Evolutionary conservation across 2,797 vertebrate species (phyloP), one percentile per base, ranked within the genome.

Genomic region (Hozukius guyotensis): DNA sequence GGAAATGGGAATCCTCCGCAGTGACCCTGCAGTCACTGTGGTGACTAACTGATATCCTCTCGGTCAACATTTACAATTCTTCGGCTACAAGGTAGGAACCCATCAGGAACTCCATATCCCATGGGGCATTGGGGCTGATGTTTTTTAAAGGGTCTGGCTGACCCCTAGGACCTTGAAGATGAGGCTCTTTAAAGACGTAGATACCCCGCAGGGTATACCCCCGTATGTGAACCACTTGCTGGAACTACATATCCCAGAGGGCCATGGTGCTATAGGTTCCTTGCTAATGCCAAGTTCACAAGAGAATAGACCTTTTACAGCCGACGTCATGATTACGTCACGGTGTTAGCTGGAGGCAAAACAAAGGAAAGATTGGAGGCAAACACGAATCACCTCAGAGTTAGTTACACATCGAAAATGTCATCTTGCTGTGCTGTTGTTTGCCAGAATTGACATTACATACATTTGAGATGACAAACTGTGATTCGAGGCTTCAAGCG

Each of bases 81-180:
- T 92, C 31, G 80, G 81, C 77, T 78, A 66, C 57, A 81, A 82
- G 56, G 72, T 68, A 84, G 87, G 91, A 90, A 89, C 92, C 94
- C 95, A 96, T 96, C 95, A 92, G 90, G 83, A 95, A 92, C 95
- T 96, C 90, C 91, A 95, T 96, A 91, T 81, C 94, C 95, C 95
- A 94, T 92, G 90, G 93, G 94, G 93, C 95, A 82, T 73, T 93
- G 92, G 93, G 70, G 56, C 75, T 78, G 83, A 76, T 83, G 72
- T 81, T 72, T 87, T 84, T 87, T 75, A 79, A 90, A 82, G 59
- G 46, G 42, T 81, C 66, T 78, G 8, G 59, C 14, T 86, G 81
- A 87, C 77, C 88, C 69, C 20, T 5, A 22, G 55, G 67, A 90
- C 80, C 66, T 82, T 69, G 9, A 77, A 78, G 29, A 87, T 68